Evolutionary conservation across 2,888 invertebrate species (phyloP), one percentile per base, ranked within the genome.

Genomic region (Orthonevra nobilis): DNA sequence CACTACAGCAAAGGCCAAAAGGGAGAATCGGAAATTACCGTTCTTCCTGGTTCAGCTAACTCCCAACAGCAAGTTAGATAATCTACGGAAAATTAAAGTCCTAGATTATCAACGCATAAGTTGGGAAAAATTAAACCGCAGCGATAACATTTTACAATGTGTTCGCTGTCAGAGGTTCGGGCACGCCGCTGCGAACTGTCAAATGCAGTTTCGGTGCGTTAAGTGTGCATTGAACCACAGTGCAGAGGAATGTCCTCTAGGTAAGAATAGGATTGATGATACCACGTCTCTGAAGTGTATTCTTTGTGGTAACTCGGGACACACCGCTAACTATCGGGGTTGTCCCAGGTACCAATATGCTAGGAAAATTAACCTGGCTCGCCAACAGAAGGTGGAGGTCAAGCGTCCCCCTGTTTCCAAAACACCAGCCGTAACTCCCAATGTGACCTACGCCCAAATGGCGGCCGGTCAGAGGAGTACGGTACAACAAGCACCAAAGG

Each of bases 121-220:
- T 3, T 42, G 42, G 42, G 23, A 42, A 10, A 42, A 23, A 20
- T 7, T 42, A 23, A 23, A 17, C 6, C 9, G 20, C 4, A 20
- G 20, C 42, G 20, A 23, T 1, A 20, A 12, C 42, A 42, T 42
- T 20, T 0, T 42, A 3, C 42, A 42, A 42, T 42, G 42, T 10
- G 42, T 20, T 42, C 42, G 19, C 20, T 42, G 42, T 20, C 42
- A 42, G 14, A 42, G n/a, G 42, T 42, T 42, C n/a, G 42, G 19
- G 2, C 42, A 42, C 42, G 42, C 42, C 19, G 42, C 42, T n/a
- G 19, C 42, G 42, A 42, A 42, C 42, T 42, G 42, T n/a, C n/a
- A 20, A 19, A 42, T 42, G 42, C 42, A 42, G 42, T 10, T 20
- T 42, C 19, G 42, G 10, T 42, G 42, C 20, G 42, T 42, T 1